A percentile compares a stretch with the other conserved stretches of the same genome.
Evolutionary conservation across 2,113 vertebrate species (phyloP).

Genomic region (Mionectes macconnelli): DNA sequence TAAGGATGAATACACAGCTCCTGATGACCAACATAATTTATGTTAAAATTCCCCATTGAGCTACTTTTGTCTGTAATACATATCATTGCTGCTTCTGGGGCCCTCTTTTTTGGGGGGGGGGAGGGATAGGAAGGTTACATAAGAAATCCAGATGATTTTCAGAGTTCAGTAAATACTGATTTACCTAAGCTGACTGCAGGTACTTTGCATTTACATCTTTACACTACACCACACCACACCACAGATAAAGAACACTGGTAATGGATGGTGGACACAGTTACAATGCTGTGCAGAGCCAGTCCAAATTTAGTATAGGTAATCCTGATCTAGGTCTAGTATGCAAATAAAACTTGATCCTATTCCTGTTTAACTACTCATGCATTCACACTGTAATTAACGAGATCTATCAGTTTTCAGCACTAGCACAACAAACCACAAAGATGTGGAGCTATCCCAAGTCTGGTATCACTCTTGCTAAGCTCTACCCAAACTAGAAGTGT

Average conservation of each 20-base stretch:
- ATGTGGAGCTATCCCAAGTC: background rate
- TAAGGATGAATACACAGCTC: background rate
- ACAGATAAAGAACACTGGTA: background rate
- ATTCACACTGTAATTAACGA: background rate
- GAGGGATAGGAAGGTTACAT: background rate
- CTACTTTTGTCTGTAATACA: background rate
- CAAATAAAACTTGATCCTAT: background rate
- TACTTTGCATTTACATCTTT: background rate
- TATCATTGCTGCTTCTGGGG: background rate
- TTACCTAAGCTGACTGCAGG: background rate
- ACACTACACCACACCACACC: no score
- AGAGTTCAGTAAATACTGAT: background rate
- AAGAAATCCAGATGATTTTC: background rate
- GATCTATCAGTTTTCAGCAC: background rate
- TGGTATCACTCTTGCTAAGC: background rate
- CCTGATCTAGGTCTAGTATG: background rate
- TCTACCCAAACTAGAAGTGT: background rate
- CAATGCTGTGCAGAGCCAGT: background rate
- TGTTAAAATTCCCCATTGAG: background rate
- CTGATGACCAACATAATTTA: background rate
- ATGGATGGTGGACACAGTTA: background rate
- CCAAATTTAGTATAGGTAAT: background rate
- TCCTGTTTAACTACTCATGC: background rate
- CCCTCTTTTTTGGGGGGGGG: background rate
- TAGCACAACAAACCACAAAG: background rate